Evolutionary conservation across 2,113 vertebrate species (phyloP).

Genomic region (Pycnonotus jocosus): DNA sequence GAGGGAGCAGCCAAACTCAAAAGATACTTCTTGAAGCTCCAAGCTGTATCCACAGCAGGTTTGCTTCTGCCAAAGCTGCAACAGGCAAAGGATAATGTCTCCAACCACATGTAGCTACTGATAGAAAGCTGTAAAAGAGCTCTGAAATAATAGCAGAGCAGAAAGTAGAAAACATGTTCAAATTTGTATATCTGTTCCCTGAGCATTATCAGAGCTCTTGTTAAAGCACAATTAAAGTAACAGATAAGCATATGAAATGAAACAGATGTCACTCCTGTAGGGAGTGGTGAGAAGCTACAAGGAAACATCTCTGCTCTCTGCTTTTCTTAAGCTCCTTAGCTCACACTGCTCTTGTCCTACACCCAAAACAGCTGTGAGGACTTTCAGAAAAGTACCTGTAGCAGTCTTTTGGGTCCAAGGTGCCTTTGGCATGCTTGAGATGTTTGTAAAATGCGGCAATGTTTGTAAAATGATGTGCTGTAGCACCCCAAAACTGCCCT

Average conservation of each 20-base stretch:
- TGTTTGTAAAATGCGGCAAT: fast-evolving
- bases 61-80: background rate
- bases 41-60: background rate
- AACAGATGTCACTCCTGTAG: background rate
- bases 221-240: slow-evolving; percentile 11
- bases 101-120: background rate
- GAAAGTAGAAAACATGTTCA: background rate
- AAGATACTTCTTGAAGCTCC: background rate
- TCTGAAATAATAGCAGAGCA: background rate
- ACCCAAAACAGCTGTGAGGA: background rate
- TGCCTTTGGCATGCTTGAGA: background rate
- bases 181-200: background rate
- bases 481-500: background rate
- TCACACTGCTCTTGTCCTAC: background rate
- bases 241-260: background rate
- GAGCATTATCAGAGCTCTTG: background rate
- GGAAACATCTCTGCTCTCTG: background rate
- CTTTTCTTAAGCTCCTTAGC: background rate
- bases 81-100: background rate
- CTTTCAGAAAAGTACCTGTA: background rate
- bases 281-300: background rate
- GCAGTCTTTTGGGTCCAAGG: background rate
- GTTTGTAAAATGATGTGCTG: background rate
- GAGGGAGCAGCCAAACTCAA: background rate
- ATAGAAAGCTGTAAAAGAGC: background rate